Evolutionary conservation across 2,113 vertebrate genomes (phyloP), one percentile per base, ranked within the genome.

Genomic region (Cephalopterus ornatus): DNA sequence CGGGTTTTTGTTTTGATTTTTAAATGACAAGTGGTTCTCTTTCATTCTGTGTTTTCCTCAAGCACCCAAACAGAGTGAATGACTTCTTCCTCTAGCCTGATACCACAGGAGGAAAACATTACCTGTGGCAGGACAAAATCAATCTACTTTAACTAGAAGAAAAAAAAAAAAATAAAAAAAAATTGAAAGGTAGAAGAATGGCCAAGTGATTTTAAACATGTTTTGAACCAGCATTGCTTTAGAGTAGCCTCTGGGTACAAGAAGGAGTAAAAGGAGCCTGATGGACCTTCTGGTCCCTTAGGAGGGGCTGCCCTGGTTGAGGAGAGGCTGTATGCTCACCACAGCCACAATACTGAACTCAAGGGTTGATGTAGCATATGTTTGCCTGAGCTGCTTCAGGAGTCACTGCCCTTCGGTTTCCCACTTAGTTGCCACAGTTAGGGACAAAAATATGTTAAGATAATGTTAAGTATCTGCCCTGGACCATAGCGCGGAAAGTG

Each of bases 41-140:
- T 75, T 75, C 68, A n/a, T 68, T 88, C 53, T 44, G 7, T 39
- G 46, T 86, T 92, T 74, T 93, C 73, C 68, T 95, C 50, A 71
- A 86, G 83, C 91, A 88, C 73, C 41, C 78, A 92, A 65, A 81
- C 17, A 63, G 4, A 87, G 47, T 0, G 6, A 90, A 76, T 70
- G 8, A 55, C 71, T 90, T 84, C 35, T 74, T 79, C 46, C 88
- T 80, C 59, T 76, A 66, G 56, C 74, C 62, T 83, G 62, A 35
- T 65, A 58, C 18, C 59, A 56, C 63, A 79, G 71, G 49, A 89
- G 33, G 53, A 93, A 82, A 88, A 50, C 39, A 22, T 66, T 84
- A 93, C 79, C 79, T 88, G 55, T 84, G 58, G 41, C 79, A 84
- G 93, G 68, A 65, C 56, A 87, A 91, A 79, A 87, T 67, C 92